phyloP scores from a whole-genome alignment of 2,888 invertebrate species.

The Branchellion lobata region DNA sequence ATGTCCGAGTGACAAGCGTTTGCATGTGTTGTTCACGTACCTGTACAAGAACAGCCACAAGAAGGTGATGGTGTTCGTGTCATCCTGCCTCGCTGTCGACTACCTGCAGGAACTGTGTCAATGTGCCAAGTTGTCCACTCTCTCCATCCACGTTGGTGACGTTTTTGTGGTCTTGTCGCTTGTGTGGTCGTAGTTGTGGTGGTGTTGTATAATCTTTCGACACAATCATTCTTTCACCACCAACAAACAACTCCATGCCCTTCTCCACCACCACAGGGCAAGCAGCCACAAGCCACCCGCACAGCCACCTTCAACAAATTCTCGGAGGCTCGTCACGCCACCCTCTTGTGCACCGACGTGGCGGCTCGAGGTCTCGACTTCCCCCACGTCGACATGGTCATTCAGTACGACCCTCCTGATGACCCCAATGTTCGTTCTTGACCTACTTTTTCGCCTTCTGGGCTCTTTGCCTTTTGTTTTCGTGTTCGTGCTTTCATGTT shows the following conservation, averaged over 20 bases:
- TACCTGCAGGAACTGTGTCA: constrained; percentile 92
- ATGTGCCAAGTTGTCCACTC: constrained; percentile 91
- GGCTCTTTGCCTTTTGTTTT: neutral
- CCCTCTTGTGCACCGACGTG: constrained; percentile 93
- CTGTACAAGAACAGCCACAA: constrained; percentile 91
- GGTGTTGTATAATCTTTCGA: too few species aligned
- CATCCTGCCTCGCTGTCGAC: constrained; percentile 94
- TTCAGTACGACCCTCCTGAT: constrained; percentile 98
- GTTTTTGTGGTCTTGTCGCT: too few species aligned
- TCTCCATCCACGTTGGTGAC: constrained; percentile 88
- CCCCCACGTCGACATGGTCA: constrained; percentile 97
- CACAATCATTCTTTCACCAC: too few species aligned
- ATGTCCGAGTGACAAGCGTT: constrained; percentile 89
- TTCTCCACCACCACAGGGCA: constrained; percentile 73
- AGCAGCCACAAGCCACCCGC: constrained; percentile 98
- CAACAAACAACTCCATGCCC: neutral
- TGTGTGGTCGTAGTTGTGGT: too few species aligned
- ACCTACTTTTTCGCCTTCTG: neutral
- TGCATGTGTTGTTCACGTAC: constrained; percentile 91
- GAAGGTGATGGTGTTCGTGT: constrained; percentile 91
- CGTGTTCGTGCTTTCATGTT: neutral
- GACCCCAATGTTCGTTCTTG: constrained; percentile 78
- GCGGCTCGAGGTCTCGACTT: constrained; percentile 85
- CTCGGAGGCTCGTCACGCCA: constrained; percentile 89
- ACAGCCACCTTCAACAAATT: constrained; percentile 94